Base-by-base conservation (phyloP, 2,888 invertebrate species). In the Ornithoptera alexandrae region DNA sequence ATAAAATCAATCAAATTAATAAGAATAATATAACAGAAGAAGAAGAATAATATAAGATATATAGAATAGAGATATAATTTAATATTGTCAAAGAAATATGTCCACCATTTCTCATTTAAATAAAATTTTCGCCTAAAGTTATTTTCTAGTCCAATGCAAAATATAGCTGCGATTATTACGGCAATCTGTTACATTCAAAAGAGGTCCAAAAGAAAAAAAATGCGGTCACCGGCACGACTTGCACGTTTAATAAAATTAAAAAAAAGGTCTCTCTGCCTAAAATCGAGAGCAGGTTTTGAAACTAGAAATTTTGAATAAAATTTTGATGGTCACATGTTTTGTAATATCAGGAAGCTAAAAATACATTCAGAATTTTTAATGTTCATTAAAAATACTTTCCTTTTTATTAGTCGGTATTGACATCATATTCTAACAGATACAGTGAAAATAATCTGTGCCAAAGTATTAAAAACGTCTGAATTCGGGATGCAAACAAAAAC, bases 261-360 rank as follows among this genome's bases (percentile, higher is more conserved):
- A 56, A 30, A 46, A 60, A 65, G 57, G 22, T 39, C 65, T 22
- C 57, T 42, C 57, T 42, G 57, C 24, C 22, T 4, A 10, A 65
- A 65, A 65, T 22, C 12, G 42, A 65, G 22, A 42, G 20, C 17
- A 15, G 58, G 39, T 65, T 58, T 65, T 58, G 58, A 30, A 36
- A 58, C 17, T 15, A 1, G n/a, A 39, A 56, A 18, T n/a, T 65
- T 65, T 42, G 22, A n/a, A 53, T 53, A 18, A 42, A 42, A 65
- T 65, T 65, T 57, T 15, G 39, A 64, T 57, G 15, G 39, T 65
- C 57, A 39, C 22, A 42, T 58, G 57, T 57, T 18, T 22, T 62
- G 18, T n/a, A 53, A 53, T 53, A 53, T 53, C 18, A 53, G 53
- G 53, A 53, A 53, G 53, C n/a, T n/a, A n/a, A 53, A 53, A 53